These are phyloP conservation scores for Montipora capitata DNA, from an alignment of 92 coral and sea anemone genomes.

Conservation along the genomic window DNA sequence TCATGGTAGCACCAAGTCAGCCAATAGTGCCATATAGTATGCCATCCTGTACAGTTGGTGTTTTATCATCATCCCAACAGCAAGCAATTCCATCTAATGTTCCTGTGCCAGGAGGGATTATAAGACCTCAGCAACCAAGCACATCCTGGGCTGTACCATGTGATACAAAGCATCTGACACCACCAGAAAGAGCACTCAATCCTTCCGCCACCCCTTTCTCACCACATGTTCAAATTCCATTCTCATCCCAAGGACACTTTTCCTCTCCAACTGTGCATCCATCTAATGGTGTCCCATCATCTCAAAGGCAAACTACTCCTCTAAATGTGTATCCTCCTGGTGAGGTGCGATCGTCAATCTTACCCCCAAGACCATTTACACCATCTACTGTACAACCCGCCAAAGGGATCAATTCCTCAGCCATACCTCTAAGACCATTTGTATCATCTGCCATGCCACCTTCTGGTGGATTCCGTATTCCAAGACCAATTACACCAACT, in stretches of 20 bases:
- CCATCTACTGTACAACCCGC: background rate
- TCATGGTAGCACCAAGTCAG: background rate
- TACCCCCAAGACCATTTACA: constrained; percentile 1
- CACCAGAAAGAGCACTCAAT: background rate
- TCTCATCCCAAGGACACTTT: background rate
- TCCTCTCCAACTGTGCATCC: background rate
- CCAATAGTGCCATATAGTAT: background rate
- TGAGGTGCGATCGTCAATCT: background rate
- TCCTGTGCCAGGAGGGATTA: background rate
- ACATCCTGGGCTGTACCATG: background rate
- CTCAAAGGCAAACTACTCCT: background rate
- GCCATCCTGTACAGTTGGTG: too few species aligned
- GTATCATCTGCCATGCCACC: background rate
- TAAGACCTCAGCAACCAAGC: background rate
- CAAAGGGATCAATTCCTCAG: background rate
- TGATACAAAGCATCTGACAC: background rate
- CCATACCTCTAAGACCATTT: background rate
- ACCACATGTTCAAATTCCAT: too few species aligned
- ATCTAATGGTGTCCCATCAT: background rate
- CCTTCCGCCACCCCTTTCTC: too few species aligned
- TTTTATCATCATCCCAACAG: background rate
- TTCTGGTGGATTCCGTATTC: background rate
- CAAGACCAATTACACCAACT: too few species aligned
- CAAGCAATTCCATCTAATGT: background rate
- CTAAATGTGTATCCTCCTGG: background rate